A percentile compares a stretch with the other conserved stretches of the same genome.
phyloP scores from a whole-genome alignment of 2,797 vertebrate species.

The Echiichthys vipera region DNA sequence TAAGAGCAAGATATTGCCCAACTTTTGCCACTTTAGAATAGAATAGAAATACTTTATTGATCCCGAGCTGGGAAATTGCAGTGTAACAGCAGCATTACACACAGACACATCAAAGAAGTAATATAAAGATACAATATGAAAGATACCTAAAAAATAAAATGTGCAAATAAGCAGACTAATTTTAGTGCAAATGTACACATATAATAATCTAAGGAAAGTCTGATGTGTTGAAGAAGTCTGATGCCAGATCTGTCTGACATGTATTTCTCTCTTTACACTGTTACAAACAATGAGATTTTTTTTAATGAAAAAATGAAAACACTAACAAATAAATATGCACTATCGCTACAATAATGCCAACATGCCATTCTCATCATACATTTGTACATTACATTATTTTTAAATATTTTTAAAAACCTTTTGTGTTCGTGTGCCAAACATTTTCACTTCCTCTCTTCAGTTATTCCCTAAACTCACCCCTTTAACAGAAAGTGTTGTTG shows the following conservation, averaged over 20 bases:
- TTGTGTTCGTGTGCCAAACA: not conserved
- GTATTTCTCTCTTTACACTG: not conserved
- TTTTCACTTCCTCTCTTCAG: not conserved
- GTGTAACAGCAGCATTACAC: too few species aligned
- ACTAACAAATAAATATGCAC: not conserved
- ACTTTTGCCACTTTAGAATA: too few species aligned
- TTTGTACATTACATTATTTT: not conserved
- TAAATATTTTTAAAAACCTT: not conserved
- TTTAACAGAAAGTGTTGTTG: not conserved
- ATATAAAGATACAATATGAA: too few species aligned
- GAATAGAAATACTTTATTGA: too few species aligned
- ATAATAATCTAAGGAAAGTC: too few species aligned
- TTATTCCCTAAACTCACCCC: not conserved
- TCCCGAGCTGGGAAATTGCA: too few species aligned
- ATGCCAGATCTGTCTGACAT: conserved; percentile 1
- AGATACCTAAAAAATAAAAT: too few species aligned
- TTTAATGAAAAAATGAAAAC: too few species aligned
- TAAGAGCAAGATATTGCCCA: conserved; percentile 30
- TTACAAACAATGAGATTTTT: not conserved
- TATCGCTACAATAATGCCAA: not conserved
- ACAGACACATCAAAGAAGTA: too few species aligned
- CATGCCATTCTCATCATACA: not conserved
- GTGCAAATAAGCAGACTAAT: too few species aligned
- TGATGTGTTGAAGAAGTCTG: too few species aligned
- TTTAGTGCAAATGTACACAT: too few species aligned